Percentiles rank a stretch among this genome's conserved stretches.
Evolutionary conservation across 2,888 invertebrate species (phyloP).

Genomic region (Phoenoteleia sp.): DNA sequence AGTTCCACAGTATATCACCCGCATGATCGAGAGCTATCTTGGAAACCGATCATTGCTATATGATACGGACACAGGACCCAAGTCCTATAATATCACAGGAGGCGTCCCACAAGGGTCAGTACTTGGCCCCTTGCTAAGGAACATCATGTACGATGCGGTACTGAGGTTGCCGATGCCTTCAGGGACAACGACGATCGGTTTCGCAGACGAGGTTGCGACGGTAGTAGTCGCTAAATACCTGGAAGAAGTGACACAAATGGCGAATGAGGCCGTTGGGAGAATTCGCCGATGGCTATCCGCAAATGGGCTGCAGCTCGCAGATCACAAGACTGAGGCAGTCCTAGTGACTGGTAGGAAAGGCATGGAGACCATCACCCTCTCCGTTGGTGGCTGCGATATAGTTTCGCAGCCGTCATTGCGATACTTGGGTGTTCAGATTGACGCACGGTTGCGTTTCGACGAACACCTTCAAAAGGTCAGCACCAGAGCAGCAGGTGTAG

Average conservation of each 20-base stretch:
- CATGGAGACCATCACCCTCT: background rate
- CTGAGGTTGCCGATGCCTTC: background rate
- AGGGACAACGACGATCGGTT: slow-evolving; percentile 73
- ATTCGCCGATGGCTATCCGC: background rate
- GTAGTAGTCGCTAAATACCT: too few relatives aligned
- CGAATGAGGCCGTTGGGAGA: slow-evolving; percentile 27
- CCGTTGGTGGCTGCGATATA: slow-evolving; percentile 53
- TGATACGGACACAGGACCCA: slow-evolving; percentile 52
- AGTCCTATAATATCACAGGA: slow-evolving; percentile 34
- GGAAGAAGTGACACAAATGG: background rate
- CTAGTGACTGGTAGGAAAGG: slow-evolving; percentile 66
- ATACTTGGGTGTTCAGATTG: slow-evolving; percentile 72
- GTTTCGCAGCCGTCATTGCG: slow-evolving; percentile 63
- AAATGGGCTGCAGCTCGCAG: slow-evolving; percentile 42
- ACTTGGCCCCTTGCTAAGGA: slow-evolving; percentile 58
- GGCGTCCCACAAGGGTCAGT: too few relatives aligned
- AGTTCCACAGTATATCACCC: slow-evolving; percentile 52
- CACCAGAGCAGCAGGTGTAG: background rate
- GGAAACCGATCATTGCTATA: slow-evolving; percentile 58
- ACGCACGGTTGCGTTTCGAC: background rate
- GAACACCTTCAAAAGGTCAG: background rate
- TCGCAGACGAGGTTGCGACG: too few relatives aligned
- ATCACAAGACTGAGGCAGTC: slow-evolving; percentile 72
- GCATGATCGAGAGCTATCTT: slow-evolving; percentile 70
- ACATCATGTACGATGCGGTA: slow-evolving; percentile 13